Percentiles rank a stretch among this genome's conserved stretches.
These are phyloP conservation scores for Ceyx margarethae DNA, from an alignment of 2,113 vertebrate species.

Conservation along the genomic window DNA sequence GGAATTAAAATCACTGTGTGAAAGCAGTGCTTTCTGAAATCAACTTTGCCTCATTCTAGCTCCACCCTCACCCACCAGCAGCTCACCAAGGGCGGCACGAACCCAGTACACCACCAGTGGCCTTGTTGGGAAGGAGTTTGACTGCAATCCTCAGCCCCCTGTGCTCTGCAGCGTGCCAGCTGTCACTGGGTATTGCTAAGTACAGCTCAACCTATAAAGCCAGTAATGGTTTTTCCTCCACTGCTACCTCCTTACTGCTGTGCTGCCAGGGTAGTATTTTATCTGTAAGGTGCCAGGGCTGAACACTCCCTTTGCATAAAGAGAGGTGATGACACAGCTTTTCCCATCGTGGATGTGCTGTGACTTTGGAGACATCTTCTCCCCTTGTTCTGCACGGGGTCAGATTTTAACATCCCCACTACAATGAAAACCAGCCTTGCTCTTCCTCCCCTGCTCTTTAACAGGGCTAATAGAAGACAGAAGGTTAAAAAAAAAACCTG, in stretches of 20 bases:
- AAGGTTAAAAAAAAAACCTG: not conserved
- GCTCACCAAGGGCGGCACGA: not conserved
- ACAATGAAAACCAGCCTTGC: not conserved
- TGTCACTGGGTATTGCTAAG: not conserved
- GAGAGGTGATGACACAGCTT: not conserved
- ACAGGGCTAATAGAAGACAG: not conserved
- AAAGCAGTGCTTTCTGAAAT: not conserved
- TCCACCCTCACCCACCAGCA: not conserved
- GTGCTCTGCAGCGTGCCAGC: not conserved
- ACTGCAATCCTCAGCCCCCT: not conserved
- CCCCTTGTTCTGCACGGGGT: not conserved
- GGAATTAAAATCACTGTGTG: not conserved
- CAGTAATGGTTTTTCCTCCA: not conserved
- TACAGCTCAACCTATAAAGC: not conserved
- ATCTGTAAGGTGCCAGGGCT: not conserved
- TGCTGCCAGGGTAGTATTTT: not conserved
- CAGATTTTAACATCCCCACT: not conserved
- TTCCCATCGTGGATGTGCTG: not conserved
- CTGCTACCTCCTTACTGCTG: not conserved
- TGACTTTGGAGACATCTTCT: not conserved
- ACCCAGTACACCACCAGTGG: not conserved
- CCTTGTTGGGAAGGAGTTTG: not conserved
- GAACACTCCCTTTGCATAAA: not conserved
- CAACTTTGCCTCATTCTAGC: not conserved
- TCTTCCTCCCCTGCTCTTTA: not conserved